These are phyloP conservation scores for Mycteria americana DNA, from an alignment of 2,797 vertebrate genomes.

Conservation along the genomic window DNA sequence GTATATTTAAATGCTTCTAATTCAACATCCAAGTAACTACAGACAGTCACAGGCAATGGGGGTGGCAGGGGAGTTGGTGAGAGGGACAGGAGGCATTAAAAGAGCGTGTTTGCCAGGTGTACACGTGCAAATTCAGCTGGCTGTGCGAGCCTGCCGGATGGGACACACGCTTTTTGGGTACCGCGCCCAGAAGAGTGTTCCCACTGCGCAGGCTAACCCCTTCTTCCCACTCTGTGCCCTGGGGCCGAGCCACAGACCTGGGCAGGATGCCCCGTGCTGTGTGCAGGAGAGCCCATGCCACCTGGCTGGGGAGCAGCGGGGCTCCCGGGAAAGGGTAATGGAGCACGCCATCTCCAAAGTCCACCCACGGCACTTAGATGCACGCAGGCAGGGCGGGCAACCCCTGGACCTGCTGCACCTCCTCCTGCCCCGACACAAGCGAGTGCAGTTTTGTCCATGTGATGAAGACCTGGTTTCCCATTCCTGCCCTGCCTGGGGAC, in stretches of 20 bases:
- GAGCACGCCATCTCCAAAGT: not conserved
- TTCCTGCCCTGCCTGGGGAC: not conserved
- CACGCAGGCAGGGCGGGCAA: not conserved
- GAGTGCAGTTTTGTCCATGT: not conserved
- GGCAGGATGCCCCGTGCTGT: not conserved
- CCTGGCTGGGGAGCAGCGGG: not conserved
- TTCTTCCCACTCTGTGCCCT: rapidly evolving
- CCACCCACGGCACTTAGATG: rapidly evolving
- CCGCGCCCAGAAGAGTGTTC: not conserved
- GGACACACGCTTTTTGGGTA: not conserved
- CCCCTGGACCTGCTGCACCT: not conserved
- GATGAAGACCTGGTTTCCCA: not conserved
- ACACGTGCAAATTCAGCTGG: not conserved
- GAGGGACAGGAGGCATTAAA: not conserved
- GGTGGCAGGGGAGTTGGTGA: not conserved
- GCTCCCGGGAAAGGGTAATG: not conserved
- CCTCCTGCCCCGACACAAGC: not conserved
- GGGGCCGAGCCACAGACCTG: not conserved
- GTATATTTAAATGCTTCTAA: not conserved
- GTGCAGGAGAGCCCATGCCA: not conserved
- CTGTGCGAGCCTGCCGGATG: rapidly evolving
- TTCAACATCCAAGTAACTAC: not conserved
- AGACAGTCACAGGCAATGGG: not conserved
- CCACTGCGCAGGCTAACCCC: not conserved
- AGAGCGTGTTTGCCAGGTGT: rapidly evolving